phyloP scores from a whole-genome alignment of 2,888 invertebrate species.

The Drosophila mettleri region DNA sequence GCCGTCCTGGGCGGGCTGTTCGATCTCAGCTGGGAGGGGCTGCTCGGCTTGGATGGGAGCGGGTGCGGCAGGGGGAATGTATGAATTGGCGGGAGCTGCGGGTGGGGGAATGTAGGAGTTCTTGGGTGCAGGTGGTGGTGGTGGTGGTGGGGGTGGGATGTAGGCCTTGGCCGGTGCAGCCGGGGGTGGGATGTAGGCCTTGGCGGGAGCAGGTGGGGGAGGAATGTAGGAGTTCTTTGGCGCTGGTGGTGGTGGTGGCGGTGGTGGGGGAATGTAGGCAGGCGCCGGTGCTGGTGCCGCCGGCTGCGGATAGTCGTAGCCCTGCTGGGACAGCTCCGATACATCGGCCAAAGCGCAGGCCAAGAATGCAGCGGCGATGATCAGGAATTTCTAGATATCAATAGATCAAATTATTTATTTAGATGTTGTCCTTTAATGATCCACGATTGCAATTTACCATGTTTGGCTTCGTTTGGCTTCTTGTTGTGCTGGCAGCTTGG shows the following conservation, averaged over 20 bases:
- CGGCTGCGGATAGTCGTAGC: constrained; percentile 71
- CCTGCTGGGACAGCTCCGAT: constrained; percentile 60
- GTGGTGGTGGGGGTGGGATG: constrained; percentile 59
- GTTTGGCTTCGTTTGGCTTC: constrained; percentile 14
- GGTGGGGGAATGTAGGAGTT: constrained; percentile 68
- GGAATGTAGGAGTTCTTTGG: constrained; percentile 55
- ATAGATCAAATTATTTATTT: background rate
- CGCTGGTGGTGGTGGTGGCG: constrained; percentile 42
- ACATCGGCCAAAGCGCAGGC: constrained; percentile 74
- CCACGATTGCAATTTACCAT: constrained; percentile 47
- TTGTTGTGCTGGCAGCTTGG: constrained; percentile 55
- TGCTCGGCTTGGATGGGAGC: constrained; percentile 52
- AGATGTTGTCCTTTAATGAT: constrained; percentile 16
- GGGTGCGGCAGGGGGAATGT: constrained; percentile 67
- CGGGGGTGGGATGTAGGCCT: constrained; percentile 52
- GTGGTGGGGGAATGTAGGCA: constrained; percentile 53
- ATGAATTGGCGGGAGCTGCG: constrained; percentile 57
- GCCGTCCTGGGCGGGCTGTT: constrained; percentile 73
- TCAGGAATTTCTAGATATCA: constrained; percentile 60
- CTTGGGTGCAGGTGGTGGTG: constrained; percentile 65
- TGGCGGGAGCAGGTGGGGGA: constrained; percentile 49
- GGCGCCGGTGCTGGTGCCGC: constrained; percentile 62
- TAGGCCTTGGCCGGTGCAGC: constrained; percentile 37
- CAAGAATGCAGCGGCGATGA: constrained; percentile 72
- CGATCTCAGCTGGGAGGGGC: constrained; percentile 57